Conservation (phyloP, 2,888 invertebrate genomes). For the Panzeria rudis region DNA sequence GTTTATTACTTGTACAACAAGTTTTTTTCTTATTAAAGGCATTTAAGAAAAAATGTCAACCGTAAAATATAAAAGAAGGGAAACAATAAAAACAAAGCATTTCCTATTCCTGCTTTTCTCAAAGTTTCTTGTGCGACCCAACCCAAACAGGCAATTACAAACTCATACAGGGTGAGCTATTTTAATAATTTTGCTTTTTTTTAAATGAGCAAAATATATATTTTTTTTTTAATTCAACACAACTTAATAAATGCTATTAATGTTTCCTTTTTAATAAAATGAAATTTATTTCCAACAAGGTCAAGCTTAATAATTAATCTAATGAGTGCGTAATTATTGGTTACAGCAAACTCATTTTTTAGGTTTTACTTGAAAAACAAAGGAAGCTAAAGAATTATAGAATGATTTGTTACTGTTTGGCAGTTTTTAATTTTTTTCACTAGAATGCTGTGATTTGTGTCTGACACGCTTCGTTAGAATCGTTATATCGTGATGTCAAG, state of each 20-base stretch:
- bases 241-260: neutral
- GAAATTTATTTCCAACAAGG: neutral
- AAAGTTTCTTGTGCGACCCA: neutral
- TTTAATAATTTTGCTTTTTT: neutral
- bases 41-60: slow-evolving; percentile 25
- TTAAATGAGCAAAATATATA: neutral
- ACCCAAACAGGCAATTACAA: neutral
- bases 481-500: too few species aligned
- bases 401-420: neutral
- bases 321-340: slow-evolving; percentile 10
- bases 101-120: neutral
- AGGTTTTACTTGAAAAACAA: neutral
- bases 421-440: neutral
- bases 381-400: neutral
- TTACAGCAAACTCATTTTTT: neutral
- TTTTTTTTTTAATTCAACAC: neutral
- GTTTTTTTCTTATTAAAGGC: neutral
- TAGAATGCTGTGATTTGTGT: too few species aligned
- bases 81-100: neutral
- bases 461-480: too few species aligned
- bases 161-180: neutral
- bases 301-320: neutral
- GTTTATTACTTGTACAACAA: neutral
- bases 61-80: neutral
- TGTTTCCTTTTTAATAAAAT: neutral